Evolutionary conservation across 2,797 vertebrate genomes (phyloP), one percentile per base, ranked within the genome.

Genomic region (Melopsittacus undulatus): DNA sequence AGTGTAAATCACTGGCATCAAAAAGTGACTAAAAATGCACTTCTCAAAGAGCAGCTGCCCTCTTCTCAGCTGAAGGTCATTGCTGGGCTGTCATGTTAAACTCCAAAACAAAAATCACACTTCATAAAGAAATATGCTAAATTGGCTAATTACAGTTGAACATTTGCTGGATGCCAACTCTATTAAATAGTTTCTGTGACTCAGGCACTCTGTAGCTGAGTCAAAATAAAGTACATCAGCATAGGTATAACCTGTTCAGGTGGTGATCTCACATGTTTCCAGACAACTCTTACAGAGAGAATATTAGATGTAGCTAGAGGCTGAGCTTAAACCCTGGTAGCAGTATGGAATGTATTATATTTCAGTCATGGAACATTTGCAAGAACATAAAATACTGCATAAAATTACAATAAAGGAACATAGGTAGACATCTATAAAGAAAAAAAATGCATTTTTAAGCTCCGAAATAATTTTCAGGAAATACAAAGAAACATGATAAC

Each of bases 11-110:
- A 76, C 91, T 82, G 83, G 79, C 83, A 42, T 40, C 89, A 79
- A 64, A 70, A 89, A 75, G n/a, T 62, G 46, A 73, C 26, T 82
- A 64, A 19, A 68, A 91, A 92, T 7, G 16, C 45, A 87, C 70
- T 92, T 94, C 88, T 89, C 52, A 77, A 93, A 90, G 11, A 64
- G 64, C 48, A 92, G 38, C 81, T 90, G 20, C 26, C 16, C 40
- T 94, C 54, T 85, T 66, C 70, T 93, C 49, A 94, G 76, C 79
- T 93, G 49, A 91, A 84, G 48, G 89, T 94, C 80, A 56, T 48
- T 89, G 59, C 45, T 40, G 62, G 51, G 70, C 49, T 92, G 54
- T 91, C 43, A 87, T 30, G 46, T 72, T 78, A 81, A 83, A 70
- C 57, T 92, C 62, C 42, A 70, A 87, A 95, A 72, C 11, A 94